Evolutionary conservation across 2,888 invertebrate species (phyloP).

Genomic region (Dioctria rufipes): DNA sequence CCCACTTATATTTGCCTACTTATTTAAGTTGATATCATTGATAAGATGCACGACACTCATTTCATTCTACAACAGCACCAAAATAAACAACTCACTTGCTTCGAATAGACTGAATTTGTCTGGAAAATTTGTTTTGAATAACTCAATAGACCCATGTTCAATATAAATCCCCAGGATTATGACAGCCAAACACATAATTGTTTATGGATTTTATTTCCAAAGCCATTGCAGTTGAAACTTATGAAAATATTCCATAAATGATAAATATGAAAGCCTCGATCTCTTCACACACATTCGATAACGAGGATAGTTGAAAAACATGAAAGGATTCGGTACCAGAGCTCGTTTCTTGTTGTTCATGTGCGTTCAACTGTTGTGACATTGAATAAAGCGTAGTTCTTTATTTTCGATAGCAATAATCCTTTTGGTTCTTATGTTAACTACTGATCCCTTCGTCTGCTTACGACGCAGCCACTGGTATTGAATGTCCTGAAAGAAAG

Average conservation of each 20-base stretch:
- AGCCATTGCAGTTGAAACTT: conserved; percentile 1
- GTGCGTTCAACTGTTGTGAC: conserved; percentile 50
- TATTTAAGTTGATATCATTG: too few relatives aligned
- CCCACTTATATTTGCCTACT: too few relatives aligned
- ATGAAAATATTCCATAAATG: conserved; percentile 6
- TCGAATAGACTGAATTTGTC: too few relatives aligned
- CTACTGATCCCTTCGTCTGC: background rate
- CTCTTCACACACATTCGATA: background rate
- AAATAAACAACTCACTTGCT: too few relatives aligned
- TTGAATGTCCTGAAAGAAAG: conserved; percentile 39
- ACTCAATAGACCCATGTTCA: background rate
- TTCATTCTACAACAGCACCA: too few relatives aligned
- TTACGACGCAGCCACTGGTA: conserved; percentile 25
- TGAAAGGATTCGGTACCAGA: conserved; percentile 11
- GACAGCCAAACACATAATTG: conserved; percentile 25
- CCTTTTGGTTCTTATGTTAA: conserved; percentile 6
- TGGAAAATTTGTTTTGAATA: background rate
- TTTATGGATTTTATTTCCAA: conserved; percentile 26
- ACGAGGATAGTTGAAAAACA: background rate
- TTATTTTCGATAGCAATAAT: background rate
- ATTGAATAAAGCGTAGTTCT: conserved; percentile 37
- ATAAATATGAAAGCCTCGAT: conserved; percentile 11
- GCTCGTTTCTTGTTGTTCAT: conserved; percentile 8
- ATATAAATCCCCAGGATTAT: conserved; percentile 26
- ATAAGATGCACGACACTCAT: too few relatives aligned